A percentile compares a stretch with the other conserved stretches of the same genome.
These are phyloP conservation scores for human (Homo sapiens) DNA, from an alignment of 2,113 vertebrate genomes.

Conservation along the genomic window DNA sequence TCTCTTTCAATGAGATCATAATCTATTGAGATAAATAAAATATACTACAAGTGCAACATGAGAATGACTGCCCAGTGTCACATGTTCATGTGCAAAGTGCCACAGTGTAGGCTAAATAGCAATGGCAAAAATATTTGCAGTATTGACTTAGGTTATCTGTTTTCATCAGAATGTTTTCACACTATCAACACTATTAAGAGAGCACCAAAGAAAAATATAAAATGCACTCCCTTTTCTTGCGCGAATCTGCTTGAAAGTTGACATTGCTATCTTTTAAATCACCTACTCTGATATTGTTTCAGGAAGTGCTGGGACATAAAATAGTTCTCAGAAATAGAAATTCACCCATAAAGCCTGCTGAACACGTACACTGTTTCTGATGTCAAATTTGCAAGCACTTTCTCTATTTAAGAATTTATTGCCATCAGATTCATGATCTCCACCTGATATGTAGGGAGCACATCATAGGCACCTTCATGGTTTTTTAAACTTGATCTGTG, in stretches of 20 bases:
- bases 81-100: not conserved
- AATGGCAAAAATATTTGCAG: not conserved
- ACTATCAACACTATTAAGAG: not conserved
- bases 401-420: constrained; percentile 13
- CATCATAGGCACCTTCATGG: not conserved
- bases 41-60: not conserved
- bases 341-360: not conserved
- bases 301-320: not conserved
- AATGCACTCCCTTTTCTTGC: not conserved
- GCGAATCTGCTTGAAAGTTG: not conserved
- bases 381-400: not conserved
- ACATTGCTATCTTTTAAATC: not conserved
- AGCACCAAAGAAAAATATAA: not conserved
- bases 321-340: constrained; percentile 20
- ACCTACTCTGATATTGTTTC: not conserved
- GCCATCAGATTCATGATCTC: not conserved
- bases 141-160: not conserved
- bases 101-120: not conserved
- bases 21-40: not conserved
- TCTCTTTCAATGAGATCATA: not conserved
- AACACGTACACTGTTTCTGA: not conserved
- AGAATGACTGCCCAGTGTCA: not conserved
- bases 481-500: constrained; percentile 10
- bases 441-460: not conserved
- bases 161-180: not conserved